A percentile compares a stretch with the other conserved stretches of the same genome.
These are phyloP conservation scores for Hylyphantes graminicola DNA, from an alignment of 1,140 invertebrate species.

Conservation along the genomic window DNA sequence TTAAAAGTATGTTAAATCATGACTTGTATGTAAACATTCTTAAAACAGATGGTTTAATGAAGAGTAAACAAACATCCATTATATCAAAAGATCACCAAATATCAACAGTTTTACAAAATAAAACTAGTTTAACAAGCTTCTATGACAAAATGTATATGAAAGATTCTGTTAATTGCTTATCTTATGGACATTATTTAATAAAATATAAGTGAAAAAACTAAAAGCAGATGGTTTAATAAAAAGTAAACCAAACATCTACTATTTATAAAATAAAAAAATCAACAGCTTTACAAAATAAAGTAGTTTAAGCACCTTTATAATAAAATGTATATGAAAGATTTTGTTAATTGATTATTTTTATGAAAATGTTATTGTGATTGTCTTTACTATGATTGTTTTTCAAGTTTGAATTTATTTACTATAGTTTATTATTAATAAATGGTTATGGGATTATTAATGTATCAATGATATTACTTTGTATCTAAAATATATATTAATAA, in stretches of 20 bases:
- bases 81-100: background rate
- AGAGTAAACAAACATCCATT: slow-evolving; percentile 5
- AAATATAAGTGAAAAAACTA: background rate
- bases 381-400: background rate
- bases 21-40: slow-evolving; percentile 2
- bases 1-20: slow-evolving; percentile 6
- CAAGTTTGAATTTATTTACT: too few species aligned
- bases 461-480: too few species aligned
- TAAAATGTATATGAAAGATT: background rate
- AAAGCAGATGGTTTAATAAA: background rate
- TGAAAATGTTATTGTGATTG: background rate
- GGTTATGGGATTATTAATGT: too few species aligned
- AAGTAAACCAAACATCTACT: background rate
- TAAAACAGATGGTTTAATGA: slow-evolving; percentile 3
- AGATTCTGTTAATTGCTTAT: background rate
- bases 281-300: too few species aligned
- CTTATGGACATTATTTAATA: background rate
- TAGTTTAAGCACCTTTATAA: background rate
- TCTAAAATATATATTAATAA: too few species aligned
- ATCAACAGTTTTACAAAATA: slow-evolving; percentile 12
- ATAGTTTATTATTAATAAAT: too few species aligned
- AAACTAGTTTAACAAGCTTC: slow-evolving; percentile 1
- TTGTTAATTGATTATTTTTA: background rate
- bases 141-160: slow-evolving; percentile 6
- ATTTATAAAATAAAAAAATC: background rate